These are phyloP conservation scores for Alces alces DNA, from an alignment of 2,113 vertebrate species.

Conservation along the genomic window DNA sequence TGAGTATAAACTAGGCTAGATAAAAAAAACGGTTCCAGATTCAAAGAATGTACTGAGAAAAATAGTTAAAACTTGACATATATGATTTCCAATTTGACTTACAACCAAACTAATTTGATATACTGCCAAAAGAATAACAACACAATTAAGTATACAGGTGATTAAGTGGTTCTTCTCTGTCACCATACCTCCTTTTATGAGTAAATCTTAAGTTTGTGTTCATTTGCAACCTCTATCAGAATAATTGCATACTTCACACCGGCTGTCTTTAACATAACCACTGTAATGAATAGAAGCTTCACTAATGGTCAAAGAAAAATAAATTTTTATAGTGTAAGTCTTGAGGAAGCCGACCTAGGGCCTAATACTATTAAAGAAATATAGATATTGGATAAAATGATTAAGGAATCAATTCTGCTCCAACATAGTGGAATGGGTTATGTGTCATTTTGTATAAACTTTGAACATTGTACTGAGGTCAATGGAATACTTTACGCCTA, in stretches of 20 bases:
- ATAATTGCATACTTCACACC: too few relatives aligned
- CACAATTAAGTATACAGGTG: neutral
- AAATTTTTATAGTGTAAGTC: neutral
- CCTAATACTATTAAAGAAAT: neutral
- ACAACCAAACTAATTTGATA: neutral
- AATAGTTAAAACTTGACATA: neutral
- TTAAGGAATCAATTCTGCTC: neutral
- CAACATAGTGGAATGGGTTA: neutral
- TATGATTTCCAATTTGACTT: neutral
- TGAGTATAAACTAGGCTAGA: neutral
- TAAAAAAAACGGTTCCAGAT: neutral
- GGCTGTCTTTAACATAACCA: neutral
- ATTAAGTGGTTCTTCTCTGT: neutral
- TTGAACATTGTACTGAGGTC: neutral
- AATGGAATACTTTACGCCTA: neutral
- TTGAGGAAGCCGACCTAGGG: neutral
- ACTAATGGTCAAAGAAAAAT: neutral
- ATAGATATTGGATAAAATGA: neutral
- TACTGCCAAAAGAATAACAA: neutral
- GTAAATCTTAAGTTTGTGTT: neutral
- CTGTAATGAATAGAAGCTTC: neutral
- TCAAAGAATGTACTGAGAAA: neutral
- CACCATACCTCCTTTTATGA: neutral
- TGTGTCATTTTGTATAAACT: neutral
- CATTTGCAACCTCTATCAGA: accelerated